Conservation (phyloP, 2,888 invertebrate genomes). For the Agonum fuliginosum region DNA sequence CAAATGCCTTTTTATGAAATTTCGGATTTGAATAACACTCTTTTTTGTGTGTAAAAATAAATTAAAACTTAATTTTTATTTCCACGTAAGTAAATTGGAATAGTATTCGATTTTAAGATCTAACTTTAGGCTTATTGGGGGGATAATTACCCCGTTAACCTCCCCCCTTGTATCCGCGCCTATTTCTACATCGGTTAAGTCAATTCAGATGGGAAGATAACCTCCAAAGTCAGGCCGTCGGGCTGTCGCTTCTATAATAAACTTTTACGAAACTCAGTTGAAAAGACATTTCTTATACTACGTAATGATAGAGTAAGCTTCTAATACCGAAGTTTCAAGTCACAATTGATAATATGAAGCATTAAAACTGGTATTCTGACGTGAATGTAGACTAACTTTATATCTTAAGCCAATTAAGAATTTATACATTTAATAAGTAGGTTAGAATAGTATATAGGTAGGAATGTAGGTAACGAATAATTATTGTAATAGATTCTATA, state of each 20-base stretch:
- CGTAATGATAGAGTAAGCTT: conserved; percentile 18
- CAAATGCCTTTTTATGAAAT: too few relatives aligned
- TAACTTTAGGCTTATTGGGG: too few relatives aligned
- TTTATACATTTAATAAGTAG: neutral
- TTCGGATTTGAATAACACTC: too few relatives aligned
- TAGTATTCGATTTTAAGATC: too few relatives aligned
- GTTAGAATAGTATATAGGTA: neutral
- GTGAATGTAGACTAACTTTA: neutral
- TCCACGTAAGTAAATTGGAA: too few relatives aligned
- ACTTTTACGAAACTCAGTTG: conserved; percentile 3
- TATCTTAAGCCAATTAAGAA: neutral
- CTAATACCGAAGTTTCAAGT: neutral
- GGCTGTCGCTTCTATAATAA: conserved; percentile 19
- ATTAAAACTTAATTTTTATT: too few relatives aligned
- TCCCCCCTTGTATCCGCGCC: too few relatives aligned
- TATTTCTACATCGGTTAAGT: conserved; percentile 37
- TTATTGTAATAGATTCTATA: neutral
- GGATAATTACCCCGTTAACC: too few relatives aligned
- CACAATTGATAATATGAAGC: neutral
- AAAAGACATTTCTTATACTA: conserved; percentile 27
- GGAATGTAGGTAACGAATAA: neutral
- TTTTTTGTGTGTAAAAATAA: too few relatives aligned
- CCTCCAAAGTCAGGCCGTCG: conserved; percentile 21
- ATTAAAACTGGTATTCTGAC: neutral
- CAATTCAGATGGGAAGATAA: conserved; percentile 24